These are phyloP conservation scores for Periophthalmus magnuspinnatus DNA, from an alignment of 2,797 vertebrate species.

Conservation along the genomic window DNA sequence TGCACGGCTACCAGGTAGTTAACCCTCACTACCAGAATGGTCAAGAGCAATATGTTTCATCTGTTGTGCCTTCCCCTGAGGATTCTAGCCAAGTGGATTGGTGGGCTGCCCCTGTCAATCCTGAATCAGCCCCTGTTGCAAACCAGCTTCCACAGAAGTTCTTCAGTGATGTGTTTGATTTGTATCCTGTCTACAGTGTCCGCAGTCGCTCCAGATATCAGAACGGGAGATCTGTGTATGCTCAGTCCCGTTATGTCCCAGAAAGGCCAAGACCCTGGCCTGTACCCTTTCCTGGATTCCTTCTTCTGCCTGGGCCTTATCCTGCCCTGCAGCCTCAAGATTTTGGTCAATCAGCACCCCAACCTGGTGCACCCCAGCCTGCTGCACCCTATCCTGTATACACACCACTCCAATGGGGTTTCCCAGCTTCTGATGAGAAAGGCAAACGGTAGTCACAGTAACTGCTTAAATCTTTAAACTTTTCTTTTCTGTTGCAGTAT, in stretches of 20 bases:
- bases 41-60: not conserved
- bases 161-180: constrained; percentile 34
- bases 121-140: not conserved
- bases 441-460: not conserved
- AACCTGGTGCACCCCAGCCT: too few relatives aligned
- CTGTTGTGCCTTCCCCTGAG: not conserved
- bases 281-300: not conserved
- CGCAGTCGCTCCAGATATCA: constrained; percentile 35
- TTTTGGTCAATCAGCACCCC: not conserved
- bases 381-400: not conserved
- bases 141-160: not conserved
- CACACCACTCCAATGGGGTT: not conserved
- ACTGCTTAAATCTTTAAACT: not conserved
- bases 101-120: not conserved
- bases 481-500: not conserved
- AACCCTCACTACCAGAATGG: too few relatives aligned
- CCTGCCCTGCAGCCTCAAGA: not conserved
- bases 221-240: constrained; percentile 7
- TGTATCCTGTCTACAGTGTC: constrained; percentile 30
- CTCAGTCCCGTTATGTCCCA: constrained; percentile 28
- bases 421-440: not conserved
- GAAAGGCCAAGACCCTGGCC: not conserved
- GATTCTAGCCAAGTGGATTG: not conserved
- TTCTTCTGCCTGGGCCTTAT: not conserved
- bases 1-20: not conserved